A percentile compares a stretch with the other conserved stretches of the same genome.
Evolutionary conservation across 2,888 invertebrate species (phyloP).

Genomic region (Drosophila subsilvestris): DNA sequence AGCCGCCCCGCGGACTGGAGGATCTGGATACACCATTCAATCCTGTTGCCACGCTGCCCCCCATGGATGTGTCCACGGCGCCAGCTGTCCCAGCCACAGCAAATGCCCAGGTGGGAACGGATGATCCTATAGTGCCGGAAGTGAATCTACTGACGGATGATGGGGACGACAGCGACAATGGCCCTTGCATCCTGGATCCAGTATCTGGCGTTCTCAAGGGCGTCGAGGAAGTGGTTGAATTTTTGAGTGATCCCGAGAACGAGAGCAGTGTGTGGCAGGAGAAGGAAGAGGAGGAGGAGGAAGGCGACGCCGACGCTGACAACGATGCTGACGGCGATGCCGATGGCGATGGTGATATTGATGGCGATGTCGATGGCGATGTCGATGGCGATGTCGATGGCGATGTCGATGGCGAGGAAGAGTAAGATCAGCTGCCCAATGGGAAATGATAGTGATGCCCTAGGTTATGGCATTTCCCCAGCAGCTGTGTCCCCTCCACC

Average conservation of each 20-base stretch:
- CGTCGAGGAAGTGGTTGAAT: constrained; percentile 59
- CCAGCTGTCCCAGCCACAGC: constrained; percentile 42
- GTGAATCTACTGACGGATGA: constrained; percentile 61
- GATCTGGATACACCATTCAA: constrained; percentile 88
- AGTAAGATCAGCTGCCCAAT: constrained; percentile 24
- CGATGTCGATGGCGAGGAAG: constrained; percentile 65
- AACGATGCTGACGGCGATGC: too few species aligned
- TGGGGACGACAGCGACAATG: constrained; percentile 47
- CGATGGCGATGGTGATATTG: constrained; percentile 37
- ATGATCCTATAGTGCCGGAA: constrained; percentile 59
- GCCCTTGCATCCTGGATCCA: not conserved
- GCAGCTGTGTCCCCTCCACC: constrained; percentile 1
- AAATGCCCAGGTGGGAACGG: constrained; percentile 54
- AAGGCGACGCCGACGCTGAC: constrained; percentile 13
- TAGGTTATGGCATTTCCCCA: constrained; percentile 2
- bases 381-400: not conserved
- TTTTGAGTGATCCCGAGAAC: constrained; percentile 70
- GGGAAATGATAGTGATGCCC: constrained; percentile 9
- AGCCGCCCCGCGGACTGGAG: constrained; percentile 90
- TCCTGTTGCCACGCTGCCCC: constrained; percentile 80
- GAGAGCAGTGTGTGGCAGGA: constrained; percentile 72
- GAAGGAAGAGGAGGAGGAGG: constrained; percentile 72
- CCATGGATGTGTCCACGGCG: constrained; percentile 73
- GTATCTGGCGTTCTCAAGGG: not conserved
- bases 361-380: not conserved